Evolutionary conservation across 2,113 vertebrate genomes (phyloP), one percentile per base, ranked within the genome.

Genomic region (Numida meleagris): DNA sequence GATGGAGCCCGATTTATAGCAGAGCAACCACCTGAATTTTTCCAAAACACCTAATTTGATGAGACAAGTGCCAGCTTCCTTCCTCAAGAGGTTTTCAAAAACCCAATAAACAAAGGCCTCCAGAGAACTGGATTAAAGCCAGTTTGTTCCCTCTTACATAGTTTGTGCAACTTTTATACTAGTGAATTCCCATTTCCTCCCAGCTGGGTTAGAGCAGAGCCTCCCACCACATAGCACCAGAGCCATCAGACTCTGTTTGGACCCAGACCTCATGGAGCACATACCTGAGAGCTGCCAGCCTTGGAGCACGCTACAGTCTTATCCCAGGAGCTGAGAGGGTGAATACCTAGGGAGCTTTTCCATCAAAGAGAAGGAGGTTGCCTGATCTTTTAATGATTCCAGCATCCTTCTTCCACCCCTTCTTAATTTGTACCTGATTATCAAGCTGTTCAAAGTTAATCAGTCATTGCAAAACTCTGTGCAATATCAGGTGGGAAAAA

Each of bases 391-490:
- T 70, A 82, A 68, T 53, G 23, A n/a, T 24, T 78, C 34, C 23
- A 43, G 4, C 29, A 53, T 6, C 70, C 57, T 7, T 20, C 12
- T 21, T 42, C 72, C 57, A 61, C 82, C 61, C 20, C 34, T 43
- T 46, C 66, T 61, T 86, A 61, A 90, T 86, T 79, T 67, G 19
- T 48, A 58, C 27, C 62, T 77, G 58, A 77, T 89, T 93, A 50
- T 80, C 65, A 81, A 67, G 57, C 24, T 93, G 8, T 78, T 95
- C 63, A 75, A 81, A 63, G 70, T 73, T 65, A 83, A 86, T 89
- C 86, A 48, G 51, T 95, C 48, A 18, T 80, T 17, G 0, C 27
- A 90, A 75, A 86, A 42, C 3, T 2, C 67, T 57, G 25, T 75
- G 72, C 14, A 77, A 33, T 31, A 91, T 91, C 68, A 93, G 43